phyloP scores from a whole-genome alignment of 2,113 vertebrate genomes.

The Etheostoma spectabile region DNA sequence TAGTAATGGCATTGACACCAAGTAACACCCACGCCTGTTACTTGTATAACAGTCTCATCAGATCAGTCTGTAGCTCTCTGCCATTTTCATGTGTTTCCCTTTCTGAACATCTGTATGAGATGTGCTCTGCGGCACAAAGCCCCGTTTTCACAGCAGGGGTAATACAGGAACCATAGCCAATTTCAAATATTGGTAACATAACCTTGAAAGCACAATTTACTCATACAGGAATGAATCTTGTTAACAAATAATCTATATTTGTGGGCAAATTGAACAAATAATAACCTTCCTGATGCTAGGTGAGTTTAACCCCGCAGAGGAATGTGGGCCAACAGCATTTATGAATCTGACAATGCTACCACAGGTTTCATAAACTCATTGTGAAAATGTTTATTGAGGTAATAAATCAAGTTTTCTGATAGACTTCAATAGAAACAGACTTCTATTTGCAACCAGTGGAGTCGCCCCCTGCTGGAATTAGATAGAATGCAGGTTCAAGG shows the following conservation, averaged over 20 bases:
- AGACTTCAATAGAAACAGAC: too few species aligned
- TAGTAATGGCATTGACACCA: not conserved
- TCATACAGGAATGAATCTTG: not conserved
- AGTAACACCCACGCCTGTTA: conserved; percentile 16
- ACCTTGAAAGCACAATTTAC: conserved; percentile 14
- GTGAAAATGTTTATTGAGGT: too few species aligned
- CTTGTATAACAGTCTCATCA: conserved; percentile 25
- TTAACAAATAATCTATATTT: conserved; percentile 11
- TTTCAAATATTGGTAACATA: conserved; percentile 32
- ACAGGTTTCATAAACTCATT: not conserved
- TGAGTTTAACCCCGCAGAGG: not conserved
- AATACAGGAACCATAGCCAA: conserved; percentile 5
- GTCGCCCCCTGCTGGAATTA: too few species aligned
- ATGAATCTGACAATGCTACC: not conserved
- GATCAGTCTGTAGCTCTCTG: conserved; percentile 8
- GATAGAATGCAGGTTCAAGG: too few species aligned
- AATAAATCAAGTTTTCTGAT: too few species aligned
- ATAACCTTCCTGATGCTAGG: not conserved
- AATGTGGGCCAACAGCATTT: not conserved
- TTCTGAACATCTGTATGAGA: not conserved
- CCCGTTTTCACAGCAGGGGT: not conserved
- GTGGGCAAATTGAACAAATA: conserved; percentile 11
- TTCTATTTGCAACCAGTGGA: too few species aligned
- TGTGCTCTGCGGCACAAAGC: not conserved
- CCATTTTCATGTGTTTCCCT: conserved; percentile 14